These are phyloP conservation scores for Psix sp. DNA, from an alignment of 1,140 invertebrate species.

Conservation along the genomic window DNA sequence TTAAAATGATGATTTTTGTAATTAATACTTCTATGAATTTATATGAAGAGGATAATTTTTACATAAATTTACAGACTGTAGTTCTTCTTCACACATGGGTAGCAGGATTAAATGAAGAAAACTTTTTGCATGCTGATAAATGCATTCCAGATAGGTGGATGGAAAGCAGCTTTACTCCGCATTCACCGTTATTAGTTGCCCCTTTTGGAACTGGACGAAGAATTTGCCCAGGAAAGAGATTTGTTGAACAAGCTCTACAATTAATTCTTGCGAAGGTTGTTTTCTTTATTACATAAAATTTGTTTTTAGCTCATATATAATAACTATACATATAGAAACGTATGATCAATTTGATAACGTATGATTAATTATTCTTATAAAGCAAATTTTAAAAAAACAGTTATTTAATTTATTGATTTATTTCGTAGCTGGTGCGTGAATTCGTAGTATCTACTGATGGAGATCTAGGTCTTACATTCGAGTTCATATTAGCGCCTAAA, in stretches of 20 bases:
- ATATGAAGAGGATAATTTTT: too few relatives aligned
- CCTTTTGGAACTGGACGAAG: constrained; percentile 92
- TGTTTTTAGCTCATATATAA: too few relatives aligned
- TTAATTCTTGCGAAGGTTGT: constrained; percentile 84
- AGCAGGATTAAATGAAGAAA: constrained; percentile 85
- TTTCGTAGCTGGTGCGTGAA: constrained; percentile 80
- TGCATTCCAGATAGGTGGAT: constrained; percentile 92
- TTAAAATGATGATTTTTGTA: too few relatives aligned
- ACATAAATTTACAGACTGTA: constrained; percentile 81
- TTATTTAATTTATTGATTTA: constrained; percentile 1
- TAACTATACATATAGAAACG: too few relatives aligned
- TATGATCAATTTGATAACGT: too few relatives aligned
- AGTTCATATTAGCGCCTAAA: constrained; percentile 86
- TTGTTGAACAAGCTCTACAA: constrained; percentile 87
- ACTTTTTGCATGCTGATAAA: constrained; percentile 85
- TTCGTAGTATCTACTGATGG: constrained; percentile 83
- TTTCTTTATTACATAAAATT: too few relatives aligned
- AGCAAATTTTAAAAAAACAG: too few relatives aligned
- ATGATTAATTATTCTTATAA: neutral
- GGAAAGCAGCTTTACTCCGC: constrained; percentile 75
- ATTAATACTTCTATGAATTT: too few relatives aligned
- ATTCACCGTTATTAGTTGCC: constrained; percentile 82
- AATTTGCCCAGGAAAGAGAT: constrained; percentile 89
- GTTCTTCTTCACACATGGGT: constrained; percentile 91
- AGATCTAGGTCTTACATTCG: constrained; percentile 84